Evolutionary conservation across 2,113 vertebrate species (phyloP), one percentile per base, ranked within the genome.

Genomic region (Danio rerio): DNA sequence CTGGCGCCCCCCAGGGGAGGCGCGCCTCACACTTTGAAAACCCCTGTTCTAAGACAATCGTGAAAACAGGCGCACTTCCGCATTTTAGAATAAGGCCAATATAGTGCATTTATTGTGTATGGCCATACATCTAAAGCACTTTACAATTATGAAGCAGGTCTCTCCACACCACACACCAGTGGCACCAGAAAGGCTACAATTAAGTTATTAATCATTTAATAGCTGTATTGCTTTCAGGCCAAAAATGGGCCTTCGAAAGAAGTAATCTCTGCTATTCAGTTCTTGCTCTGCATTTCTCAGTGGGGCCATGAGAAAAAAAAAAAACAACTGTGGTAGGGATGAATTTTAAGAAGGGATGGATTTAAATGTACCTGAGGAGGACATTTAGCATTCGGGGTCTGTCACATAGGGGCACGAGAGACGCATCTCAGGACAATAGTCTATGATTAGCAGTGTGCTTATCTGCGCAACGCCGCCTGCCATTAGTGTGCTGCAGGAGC

Each of bases 401-500:
- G 2, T 79, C 11, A 62, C 18, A 68, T 16, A 43, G 20, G 15
- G 43, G 49, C 49, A 58, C 61, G 12, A 15, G 47, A 66, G 71
- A 45, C 40, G 12, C 73, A 40, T 77, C 63, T 77, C 52, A 69
- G 73, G 74, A 77, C 72, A 83, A 83, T 77, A 50, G 61, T 43
- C 59, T 69, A 59, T 77, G 81, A 83, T 83, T 83, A 83, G 81
- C 81, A 83, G 61, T 40, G 18, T 49, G 72, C 62, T 81, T 86
- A 63, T 81, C 70, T 80, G 77, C n/a, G 13, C 61, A 53, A 61
- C 8, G 58, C 58, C 43, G 53, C 8, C 79, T 66, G 76, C 80
- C 79, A 86, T 89, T 86, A 83, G 74, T 66, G 81, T 61, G 66
- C 78, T 75, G 47, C 47, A 87, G 80, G 82, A 62, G 69, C 71